A percentile compares a stretch with the other conserved stretches of the same genome.
Evolutionary conservation across 1,140 invertebrate genomes (phyloP).

Genomic region (Neodiprion lecontei): DNA sequence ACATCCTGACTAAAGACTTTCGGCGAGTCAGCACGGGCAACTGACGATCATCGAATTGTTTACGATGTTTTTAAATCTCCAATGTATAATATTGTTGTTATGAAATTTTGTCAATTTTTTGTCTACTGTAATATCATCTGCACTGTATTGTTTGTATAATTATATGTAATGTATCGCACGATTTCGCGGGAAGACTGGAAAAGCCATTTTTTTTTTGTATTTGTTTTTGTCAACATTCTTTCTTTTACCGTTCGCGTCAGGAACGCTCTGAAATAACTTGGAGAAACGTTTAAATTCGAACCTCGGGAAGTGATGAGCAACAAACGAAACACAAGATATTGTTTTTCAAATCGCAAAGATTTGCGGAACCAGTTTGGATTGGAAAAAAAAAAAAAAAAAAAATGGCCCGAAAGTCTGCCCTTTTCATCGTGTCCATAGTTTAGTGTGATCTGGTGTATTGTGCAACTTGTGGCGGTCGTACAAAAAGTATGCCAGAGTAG

Average conservation of each 20-base stretch:
- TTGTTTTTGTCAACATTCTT: background rate
- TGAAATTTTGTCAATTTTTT: background rate
- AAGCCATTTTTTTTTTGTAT: background rate
- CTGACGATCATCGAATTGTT: constrained; percentile 22
- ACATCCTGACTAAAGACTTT: constrained; percentile 41
- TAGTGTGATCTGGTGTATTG: constrained; percentile 5
- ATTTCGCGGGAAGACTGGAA: background rate
- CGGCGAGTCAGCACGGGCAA: constrained; percentile 31
- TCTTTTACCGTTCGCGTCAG: background rate
- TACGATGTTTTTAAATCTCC: background rate
- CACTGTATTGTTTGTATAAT: background rate
- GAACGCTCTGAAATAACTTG: no score
- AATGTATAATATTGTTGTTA: background rate
- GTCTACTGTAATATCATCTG: background rate
- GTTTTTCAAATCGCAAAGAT: no score
- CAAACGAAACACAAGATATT: no score
- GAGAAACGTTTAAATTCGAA: background rate
- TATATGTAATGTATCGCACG: background rate
- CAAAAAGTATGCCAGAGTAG: background rate
- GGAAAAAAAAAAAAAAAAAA: background rate
- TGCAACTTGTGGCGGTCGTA: background rate
- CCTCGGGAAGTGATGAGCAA: no score
- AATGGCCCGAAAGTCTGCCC: background rate
- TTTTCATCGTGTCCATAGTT: background rate
- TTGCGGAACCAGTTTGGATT: no score